These are phyloP conservation scores for Globicephala melas DNA, from an alignment of 2,113 vertebrate genomes.

Conservation along the genomic window DNA sequence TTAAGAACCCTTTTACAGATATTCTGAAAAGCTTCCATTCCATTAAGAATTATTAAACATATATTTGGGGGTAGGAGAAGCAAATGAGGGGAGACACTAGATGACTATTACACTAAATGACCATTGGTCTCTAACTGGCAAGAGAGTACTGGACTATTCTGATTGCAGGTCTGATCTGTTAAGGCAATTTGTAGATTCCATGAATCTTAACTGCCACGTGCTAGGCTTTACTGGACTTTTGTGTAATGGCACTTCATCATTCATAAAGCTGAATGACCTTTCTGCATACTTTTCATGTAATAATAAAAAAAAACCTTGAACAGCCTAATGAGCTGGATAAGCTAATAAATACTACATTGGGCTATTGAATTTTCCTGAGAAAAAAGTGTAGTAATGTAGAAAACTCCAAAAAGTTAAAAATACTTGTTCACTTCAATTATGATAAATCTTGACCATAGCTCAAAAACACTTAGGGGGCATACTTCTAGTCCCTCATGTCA, in stretches of 20 bases:
- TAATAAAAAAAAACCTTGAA: background rate
- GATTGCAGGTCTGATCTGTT: background rate
- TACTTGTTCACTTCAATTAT: background rate
- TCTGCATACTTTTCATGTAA: background rate
- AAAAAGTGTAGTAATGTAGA: background rate
- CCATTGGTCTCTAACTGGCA: background rate
- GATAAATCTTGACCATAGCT: slow-evolving; percentile 2
- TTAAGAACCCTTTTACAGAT: background rate
- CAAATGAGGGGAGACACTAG: background rate
- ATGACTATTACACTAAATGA: background rate
- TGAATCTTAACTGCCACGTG: background rate
- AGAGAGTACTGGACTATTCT: background rate
- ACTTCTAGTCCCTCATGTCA: background rate
- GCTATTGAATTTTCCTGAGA: background rate
- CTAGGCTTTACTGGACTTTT: background rate
- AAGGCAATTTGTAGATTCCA: background rate
- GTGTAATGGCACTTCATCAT: background rate
- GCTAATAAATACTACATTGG: background rate
- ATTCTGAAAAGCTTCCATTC: background rate
- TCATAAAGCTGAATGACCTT: background rate
- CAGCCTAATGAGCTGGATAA: background rate
- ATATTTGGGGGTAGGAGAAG: background rate
- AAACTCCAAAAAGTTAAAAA: background rate
- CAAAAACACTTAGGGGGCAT: background rate
- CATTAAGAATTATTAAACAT: background rate